Evolutionary conservation across 2,797 vertebrate genomes (phyloP).

Genomic region (Tragopan temminckii): DNA sequence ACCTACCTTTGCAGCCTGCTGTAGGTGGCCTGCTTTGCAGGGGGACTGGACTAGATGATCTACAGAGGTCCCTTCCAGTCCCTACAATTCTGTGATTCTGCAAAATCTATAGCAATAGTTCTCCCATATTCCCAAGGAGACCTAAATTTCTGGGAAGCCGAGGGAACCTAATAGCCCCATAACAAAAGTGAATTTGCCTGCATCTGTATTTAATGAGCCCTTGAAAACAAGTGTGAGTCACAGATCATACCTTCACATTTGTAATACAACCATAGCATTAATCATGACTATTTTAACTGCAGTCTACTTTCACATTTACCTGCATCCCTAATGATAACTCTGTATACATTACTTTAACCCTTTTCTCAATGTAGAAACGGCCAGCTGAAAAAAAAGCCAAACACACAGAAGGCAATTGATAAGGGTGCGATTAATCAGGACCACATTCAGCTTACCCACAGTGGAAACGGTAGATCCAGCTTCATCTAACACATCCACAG

Average conservation of each 20-base stretch:
- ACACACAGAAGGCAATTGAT: background rate
- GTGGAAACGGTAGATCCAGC: conserved; percentile 93
- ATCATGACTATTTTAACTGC: conserved; percentile 3
- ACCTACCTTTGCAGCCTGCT: no score
- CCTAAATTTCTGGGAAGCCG: background rate
- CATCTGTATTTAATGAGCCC: background rate
- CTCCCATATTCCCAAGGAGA: background rate
- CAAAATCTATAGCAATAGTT: background rate
- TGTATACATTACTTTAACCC: background rate
- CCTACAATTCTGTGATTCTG: no score
- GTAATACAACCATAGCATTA: background rate
- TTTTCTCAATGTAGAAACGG: background rate
- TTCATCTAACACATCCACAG: conserved; percentile 95
- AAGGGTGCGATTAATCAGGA: background rate
- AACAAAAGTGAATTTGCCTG: background rate
- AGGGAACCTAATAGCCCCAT: background rate
- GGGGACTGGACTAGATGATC: no score
- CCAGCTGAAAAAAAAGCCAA: background rate
- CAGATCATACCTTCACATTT: background rate
- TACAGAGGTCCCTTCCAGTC: no score
- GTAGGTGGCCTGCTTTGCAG: no score
- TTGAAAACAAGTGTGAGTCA: background rate
- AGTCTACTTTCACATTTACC: background rate
- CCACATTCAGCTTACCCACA: conserved; percentile 88
- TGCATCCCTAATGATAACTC: background rate